These are phyloP conservation scores for Halcyon smyrnensis DNA, from an alignment of 2,797 vertebrate genomes.

Conservation along the genomic window DNA sequence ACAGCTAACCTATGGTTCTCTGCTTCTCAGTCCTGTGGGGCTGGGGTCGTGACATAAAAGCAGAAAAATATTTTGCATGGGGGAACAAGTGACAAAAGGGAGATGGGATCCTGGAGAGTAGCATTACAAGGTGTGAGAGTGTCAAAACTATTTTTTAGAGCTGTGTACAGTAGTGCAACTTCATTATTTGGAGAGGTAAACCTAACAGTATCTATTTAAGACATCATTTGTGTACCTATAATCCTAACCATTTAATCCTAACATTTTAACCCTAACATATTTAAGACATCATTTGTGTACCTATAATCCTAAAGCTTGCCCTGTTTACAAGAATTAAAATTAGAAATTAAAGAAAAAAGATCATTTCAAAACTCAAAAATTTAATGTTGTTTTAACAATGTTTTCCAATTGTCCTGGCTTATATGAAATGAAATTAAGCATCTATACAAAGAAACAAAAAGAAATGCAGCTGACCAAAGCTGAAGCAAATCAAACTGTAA, in stretches of 20 bases:
- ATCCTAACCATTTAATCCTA: background rate
- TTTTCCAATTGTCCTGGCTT: background rate
- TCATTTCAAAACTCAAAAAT: background rate
- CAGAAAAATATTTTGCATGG: background rate
- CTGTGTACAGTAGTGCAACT: background rate
- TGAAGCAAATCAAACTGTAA: background rate
- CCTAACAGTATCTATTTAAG: background rate
- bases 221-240: background rate
- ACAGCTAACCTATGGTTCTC: background rate
- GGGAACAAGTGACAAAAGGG: background rate
- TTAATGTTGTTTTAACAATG: background rate
- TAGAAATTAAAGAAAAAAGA: background rate
- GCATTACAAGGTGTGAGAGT: background rate
- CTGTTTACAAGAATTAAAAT: background rate
- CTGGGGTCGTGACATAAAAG: background rate
- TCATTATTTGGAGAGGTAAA: background rate
- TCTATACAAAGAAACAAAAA: background rate
- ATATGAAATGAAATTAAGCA: background rate
- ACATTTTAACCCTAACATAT: background rate
- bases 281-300: background rate
- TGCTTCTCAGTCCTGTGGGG: background rate
- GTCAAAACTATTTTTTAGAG: background rate
- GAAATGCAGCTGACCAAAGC: background rate
- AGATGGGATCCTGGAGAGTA: background rate
- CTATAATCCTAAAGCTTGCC: background rate